Base-by-base conservation (phyloP, 1,140 invertebrate genomes). In the Augochlora pura region DNA sequence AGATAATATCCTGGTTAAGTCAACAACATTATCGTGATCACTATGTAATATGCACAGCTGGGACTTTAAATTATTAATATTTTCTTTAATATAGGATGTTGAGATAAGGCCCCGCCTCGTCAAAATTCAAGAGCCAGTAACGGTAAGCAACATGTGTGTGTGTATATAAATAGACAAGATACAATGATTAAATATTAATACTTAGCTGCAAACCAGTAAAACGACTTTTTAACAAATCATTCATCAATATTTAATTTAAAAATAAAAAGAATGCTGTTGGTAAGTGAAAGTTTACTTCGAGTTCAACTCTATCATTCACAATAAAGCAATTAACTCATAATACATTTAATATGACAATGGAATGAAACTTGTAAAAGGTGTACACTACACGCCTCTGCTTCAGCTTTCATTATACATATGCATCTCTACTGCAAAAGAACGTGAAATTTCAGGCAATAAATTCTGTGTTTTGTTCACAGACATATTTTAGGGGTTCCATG, bases 61-160 rank as follows among this genome's bases (percentile, higher is more conserved):
- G 46, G 66, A 71, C 39, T 70, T 57, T 86, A 82, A 87, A 82
- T 68, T 80, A 70, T 81, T 74, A 69, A 76, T 88, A 62, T 81
- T 87, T 84, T 77, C 74, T 85, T 77, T 60, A 76, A 90, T 90
- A 46, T 81, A 91, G 90, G 90, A 91, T 77, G 82, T 82, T 72
- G 90, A 90, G 78, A 89, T 90, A 87, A 89, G 86, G 71, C 77
- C 87, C 62, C 81, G 82, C 68, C 68, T 77, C 59, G 65, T 83
- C 39, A 89, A 84, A 85, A 86, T 88, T 78, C 84, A 83, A 71
- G 86, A 90, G 38, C 73, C 88, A 60, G 83, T 85, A 59, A 88
- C 77, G 77, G 84, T 89, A 86, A 86, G 88, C 65, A 78, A 77
- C 32, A 78, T 57, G 81, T 72, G 83, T 49, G 38, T 65, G 46